Conservation (phyloP, 2,113 vertebrate species). For the Lanius ludovicianus region DNA sequence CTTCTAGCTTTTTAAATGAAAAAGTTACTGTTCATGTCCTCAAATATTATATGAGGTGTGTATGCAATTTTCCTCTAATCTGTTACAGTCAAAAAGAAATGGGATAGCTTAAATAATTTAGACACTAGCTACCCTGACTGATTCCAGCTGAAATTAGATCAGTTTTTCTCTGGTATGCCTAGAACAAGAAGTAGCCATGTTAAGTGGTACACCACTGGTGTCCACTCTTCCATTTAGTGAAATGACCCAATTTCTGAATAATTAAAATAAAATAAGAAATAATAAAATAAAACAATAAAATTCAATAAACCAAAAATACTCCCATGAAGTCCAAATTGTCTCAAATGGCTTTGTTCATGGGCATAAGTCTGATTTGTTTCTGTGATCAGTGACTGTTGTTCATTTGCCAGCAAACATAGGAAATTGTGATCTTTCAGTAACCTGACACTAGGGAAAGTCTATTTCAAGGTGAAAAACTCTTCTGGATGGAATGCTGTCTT, state of each 20-base stretch:
- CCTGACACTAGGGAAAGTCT: neutral
- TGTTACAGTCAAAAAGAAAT: neutral
- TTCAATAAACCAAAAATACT: neutral
- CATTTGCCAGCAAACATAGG: neutral
- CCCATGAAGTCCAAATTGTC: neutral
- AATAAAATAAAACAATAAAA: neutral
- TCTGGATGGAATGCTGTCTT: constrained; percentile 22
- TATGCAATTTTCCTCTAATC: neutral
- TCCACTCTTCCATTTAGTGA: neutral
- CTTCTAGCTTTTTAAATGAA: neutral
- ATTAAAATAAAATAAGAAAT: neutral
- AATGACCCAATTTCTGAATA: neutral
- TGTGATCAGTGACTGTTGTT: neutral
- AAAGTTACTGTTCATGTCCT: neutral
- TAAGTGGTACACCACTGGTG: neutral
- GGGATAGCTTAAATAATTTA: neutral
- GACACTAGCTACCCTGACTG: neutral
- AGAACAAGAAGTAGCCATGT: neutral
- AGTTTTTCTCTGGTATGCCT: neutral
- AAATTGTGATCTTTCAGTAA: constrained; percentile 16
- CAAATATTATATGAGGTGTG: neutral
- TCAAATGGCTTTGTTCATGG: neutral
- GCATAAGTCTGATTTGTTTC: neutral
- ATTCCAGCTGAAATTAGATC: neutral
- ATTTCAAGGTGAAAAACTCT: constrained; percentile 30